Conservation (phyloP, 2,888 invertebrate genomes). For the Rosalia funebris region DNA sequence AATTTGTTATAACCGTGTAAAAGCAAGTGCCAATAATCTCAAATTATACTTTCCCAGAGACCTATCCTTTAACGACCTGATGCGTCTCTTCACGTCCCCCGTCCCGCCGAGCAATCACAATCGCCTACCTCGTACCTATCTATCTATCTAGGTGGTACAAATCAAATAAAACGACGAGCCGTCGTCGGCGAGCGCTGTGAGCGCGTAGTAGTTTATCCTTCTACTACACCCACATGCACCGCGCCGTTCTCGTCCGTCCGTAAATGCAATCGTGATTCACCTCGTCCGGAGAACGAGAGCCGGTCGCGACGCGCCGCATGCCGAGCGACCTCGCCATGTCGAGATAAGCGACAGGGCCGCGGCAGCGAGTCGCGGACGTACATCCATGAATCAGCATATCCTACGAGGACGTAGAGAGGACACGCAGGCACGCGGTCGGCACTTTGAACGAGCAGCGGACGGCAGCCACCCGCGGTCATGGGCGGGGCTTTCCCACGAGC, state of each 20-base stretch:
- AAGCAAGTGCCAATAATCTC: too few relatives aligned
- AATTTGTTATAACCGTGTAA: too few relatives aligned
- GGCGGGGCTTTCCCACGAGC: conserved; percentile 63
- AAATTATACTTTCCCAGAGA: too few relatives aligned
- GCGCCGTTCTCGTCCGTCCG: too few relatives aligned
- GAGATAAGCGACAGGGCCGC: conserved; percentile 30
- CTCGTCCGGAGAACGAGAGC: conserved; percentile 3
- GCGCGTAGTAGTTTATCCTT: conserved; percentile 39
- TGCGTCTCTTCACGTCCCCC: too few relatives aligned
- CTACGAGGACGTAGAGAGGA: conserved; percentile 29
- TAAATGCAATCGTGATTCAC: conserved; percentile 8
- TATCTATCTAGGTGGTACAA: conserved; percentile 38
- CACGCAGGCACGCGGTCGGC: conserved; percentile 46
- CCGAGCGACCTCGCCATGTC: conserved; percentile 34
- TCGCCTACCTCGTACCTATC: too few relatives aligned
- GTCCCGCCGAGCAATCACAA: too few relatives aligned
- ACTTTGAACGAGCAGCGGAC: conserved; percentile 41
- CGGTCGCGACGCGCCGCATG: conserved; percentile 11
- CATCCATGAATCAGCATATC: conserved; percentile 44
- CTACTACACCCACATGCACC: conserved; percentile 36
- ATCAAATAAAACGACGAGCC: conserved; percentile 30
- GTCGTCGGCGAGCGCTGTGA: too few relatives aligned
- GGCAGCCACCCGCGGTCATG: conserved; percentile 58
- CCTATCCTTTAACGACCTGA: too few relatives aligned
- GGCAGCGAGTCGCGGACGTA: conserved; percentile 37